Evolutionary conservation across 2,888 invertebrate genomes (phyloP), one percentile per base, ranked within the genome.

Genomic region (Antitype chi): DNA sequence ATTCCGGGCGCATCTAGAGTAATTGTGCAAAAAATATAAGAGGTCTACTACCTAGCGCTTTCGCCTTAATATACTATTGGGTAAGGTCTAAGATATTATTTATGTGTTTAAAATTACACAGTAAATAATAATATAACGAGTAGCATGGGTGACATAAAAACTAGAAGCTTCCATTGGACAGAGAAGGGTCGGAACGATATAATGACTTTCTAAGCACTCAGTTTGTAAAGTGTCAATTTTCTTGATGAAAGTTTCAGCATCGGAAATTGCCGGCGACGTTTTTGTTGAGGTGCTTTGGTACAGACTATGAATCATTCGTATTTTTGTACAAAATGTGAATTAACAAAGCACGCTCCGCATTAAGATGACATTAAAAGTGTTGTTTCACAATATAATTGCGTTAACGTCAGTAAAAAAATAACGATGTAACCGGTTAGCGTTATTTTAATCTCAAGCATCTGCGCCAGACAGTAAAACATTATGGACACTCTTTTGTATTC

Each of bases 161-260:
- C 17, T 53, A 53, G 43, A 32, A 53, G 62, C 74, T 53, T 59
- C 15, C 25, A 55, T 49, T 52, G 70, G 23, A 70, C 32, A 71
- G 69, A 70, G 62, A 72, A 74, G 78, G 76, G 70, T 79, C 70
- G 85, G 88, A 85, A 88, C 82, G 86, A 87, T 86, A 85, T 87
- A 89, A 91, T 90, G 88, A 89, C 87, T 85, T 84, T 89, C 83
- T 87, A 83, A 89, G 83, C 87, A 87, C 85, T 85, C 84, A 84
- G 84, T 81, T 88, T 74, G 87, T 85, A 86, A 90, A 90, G 88
- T 90, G 90, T 89, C 90, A 91, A 91, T 91, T 89, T 90, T 85
- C 88, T 84, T 82, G 87, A 90, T 88, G 88, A 88, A 86, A 82
- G 78, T 81, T 84, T 84, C 83, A 78, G 77, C 81, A 81, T 85